Conservation (phyloP, 2,113 vertebrate species). For the Cacatua alba region DNA sequence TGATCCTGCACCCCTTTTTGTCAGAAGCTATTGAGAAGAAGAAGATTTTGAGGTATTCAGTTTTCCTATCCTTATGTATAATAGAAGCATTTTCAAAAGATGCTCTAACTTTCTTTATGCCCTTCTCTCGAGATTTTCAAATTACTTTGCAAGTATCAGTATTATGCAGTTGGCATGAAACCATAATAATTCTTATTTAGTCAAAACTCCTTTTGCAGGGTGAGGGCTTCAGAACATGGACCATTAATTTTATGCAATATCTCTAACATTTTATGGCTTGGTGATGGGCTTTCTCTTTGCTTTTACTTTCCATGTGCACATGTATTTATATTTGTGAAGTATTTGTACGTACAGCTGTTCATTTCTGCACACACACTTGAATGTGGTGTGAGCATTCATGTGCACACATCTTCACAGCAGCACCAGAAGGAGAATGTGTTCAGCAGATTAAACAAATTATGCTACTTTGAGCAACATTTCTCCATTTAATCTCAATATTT, state of each 20-base stretch:
- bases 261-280: background rate
- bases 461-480: background rate
- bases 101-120: background rate
- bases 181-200: background rate
- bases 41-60: background rate
- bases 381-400: background rate
- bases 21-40: background rate
- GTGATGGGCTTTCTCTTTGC: background rate
- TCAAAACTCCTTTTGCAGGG: background rate
- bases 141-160: background rate
- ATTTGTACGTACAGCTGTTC: background rate
- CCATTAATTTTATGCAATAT: background rate
- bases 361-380: background rate
- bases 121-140: background rate
- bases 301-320: background rate
- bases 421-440: background rate
- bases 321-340: background rate
- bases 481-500: background rate
- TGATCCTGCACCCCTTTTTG: background rate
- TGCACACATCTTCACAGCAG: background rate
- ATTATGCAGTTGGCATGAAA: background rate
- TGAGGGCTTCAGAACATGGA: background rate
- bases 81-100: background rate
- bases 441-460: background rate
- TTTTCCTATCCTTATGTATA: background rate